Evolutionary conservation across 2,888 invertebrate species (phyloP).

Genomic region (Heteropelma amictum): DNA sequence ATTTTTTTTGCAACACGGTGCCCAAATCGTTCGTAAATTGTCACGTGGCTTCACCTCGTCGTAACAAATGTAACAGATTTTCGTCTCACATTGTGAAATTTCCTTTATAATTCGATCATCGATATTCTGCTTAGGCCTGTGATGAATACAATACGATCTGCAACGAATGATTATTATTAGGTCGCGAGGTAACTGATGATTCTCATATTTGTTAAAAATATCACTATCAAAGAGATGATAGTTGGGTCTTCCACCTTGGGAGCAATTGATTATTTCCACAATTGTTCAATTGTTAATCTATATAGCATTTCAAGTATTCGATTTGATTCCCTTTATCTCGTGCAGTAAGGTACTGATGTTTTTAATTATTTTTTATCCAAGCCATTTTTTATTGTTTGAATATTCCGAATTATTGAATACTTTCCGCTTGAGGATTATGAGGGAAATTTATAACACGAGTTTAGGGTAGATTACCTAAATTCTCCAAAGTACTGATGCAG

Average conservation of each 20-base stretch:
- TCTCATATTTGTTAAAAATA: no score
- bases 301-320: no score
- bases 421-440: not conserved
- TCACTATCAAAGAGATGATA: no score
- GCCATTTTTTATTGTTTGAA: no score
- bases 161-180: conserved; percentile 46
- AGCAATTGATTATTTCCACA: no score
- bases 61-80: conserved; percentile 85
- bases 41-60: conserved; percentile 79
- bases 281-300: no score
- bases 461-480: conserved; percentile 76
- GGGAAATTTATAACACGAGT: not conserved
- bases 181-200: no score
- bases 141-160: conserved; percentile 83
- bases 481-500: conserved; percentile 83
- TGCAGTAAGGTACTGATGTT: no score
- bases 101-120: conserved; percentile 67
- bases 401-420: no score
- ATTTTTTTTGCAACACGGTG: conserved; percentile 87
- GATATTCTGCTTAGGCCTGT: conserved; percentile 81
- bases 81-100: conserved; percentile 63
- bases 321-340: no score
- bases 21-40: conserved; percentile 80
- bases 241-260: no score
- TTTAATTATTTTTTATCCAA: no score